Base-by-base conservation (phyloP, 1,140 invertebrate species). In the Drosophila nikananu region DNA sequence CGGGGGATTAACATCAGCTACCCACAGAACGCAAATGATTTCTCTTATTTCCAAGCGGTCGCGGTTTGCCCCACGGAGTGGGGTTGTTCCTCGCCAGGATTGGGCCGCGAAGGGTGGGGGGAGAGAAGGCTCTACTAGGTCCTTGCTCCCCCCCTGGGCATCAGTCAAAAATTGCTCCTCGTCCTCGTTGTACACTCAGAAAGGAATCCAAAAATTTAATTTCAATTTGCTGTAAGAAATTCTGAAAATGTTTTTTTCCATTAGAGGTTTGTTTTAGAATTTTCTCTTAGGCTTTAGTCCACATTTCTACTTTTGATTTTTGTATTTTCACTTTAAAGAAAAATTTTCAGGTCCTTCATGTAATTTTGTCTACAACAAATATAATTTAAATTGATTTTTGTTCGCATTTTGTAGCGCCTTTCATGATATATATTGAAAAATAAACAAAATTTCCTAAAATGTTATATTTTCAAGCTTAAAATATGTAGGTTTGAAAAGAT, bases 21-120 rank as follows among this genome's bases (percentile, higher is more conserved):
- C 54, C 54, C 51, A 51, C 62, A 57, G 83, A 90, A 89, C 86
- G 71, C 86, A 82, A 90, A 90, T 89, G 86, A 89, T 90, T 90
- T 90, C 86, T 80, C 73, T 84, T 86, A 84, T 81, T 90, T 81
- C 86, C 67, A 77, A 48, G 70, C 67, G 65, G 68, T 78, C 67
- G 58, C 51, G 70, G 55, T 72, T 82, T 48, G 54, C 65, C 21
- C 44, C 44, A 25, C 21, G 35, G 54, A 39, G 54, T 39, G 54
- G 35, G 21, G 21, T 57, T 39, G 35, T 57, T 57, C 35, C 35
- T 39, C 54, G 35, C 32, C 32, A 39, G 54, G 13, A 57, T 39
- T 55, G 39, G 39, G 30, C n/a, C 27, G 41, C 19, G 39, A 55
- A 5, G 5, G 32, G 37, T 9, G 10, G 17, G n/a, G 52, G 32